Conservation (phyloP, 2,888 invertebrate species). For the Chymomyza amoena region DNA sequence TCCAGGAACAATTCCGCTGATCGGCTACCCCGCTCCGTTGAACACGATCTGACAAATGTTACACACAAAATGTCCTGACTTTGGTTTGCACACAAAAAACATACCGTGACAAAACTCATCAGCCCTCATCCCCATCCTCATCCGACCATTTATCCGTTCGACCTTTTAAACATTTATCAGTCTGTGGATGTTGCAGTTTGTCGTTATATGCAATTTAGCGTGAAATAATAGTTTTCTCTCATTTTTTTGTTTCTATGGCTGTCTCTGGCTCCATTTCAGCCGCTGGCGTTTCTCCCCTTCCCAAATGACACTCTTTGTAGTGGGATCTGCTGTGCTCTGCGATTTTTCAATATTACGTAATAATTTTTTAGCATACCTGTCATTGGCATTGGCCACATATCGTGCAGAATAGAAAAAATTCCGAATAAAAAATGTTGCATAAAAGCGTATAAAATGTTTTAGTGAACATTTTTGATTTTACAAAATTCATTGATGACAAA, state of each 20-base stretch:
- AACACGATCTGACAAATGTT: background rate
- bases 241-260: background rate
- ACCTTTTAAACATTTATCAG: too few species aligned
- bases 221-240: slow-evolving; percentile 48
- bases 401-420: background rate
- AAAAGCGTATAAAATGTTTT: background rate
- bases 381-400: background rate
- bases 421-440: background rate
- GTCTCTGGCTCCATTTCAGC: background rate
- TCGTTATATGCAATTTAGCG: slow-evolving; percentile 50
- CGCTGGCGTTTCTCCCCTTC: background rate
- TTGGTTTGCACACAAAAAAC: background rate
- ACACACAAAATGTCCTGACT: background rate
- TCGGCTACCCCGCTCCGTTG: background rate
- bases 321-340: background rate
- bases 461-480: background rate
- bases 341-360: background rate
- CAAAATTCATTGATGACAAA: background rate
- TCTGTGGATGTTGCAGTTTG: slow-evolving; percentile 27
- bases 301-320: background rate
- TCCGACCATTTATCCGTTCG: background rate
- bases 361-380: background rate
- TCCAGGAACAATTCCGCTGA: background rate
- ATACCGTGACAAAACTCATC: background rate
- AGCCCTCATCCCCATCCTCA: background rate